Evolutionary conservation across 92 coral and sea anemone genomes (phyloP), one percentile per base, ranked within the genome.

Genomic region (Parazoanthus swiftii): DNA sequence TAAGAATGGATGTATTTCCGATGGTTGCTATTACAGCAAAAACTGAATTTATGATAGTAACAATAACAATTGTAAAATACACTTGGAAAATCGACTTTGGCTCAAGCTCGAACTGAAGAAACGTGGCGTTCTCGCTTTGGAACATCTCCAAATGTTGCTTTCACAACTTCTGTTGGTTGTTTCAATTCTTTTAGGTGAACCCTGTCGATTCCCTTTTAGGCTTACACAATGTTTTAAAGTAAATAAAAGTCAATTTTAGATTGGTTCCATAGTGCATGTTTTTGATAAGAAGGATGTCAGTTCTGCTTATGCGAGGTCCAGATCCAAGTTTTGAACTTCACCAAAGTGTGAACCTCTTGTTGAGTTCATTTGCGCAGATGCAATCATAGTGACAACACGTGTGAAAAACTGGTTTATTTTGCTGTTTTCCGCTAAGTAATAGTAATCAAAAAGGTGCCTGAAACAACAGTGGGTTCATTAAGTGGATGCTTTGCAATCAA

Each of bases 321-420:
- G 66, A 39, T 39, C 42, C 42, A 39, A 4, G 4, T 39, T 39
- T 2, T 58, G 5, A 58, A 58, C 66, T 58, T 15, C 16, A 15
- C 20, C 23, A 58, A 58, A 58, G 9, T 58, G 66, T 4, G 23
- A 35, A 48, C 51, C 10, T 1, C 1, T 48, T 48, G 11, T 11
- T 48, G 51, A 48, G 23, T 73, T 73, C 77, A 73, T 73, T 73
- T 73, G 21, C 44, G 8, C 77, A 73, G 77, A 44, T 73, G 77
- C 39, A 35, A 73, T 29, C 2, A 73, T 20, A 73, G 39, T 73
- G 77, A 73, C 42, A 73, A 73, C 39, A 21, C 14, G 38, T 72
- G 14, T 29, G 33, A 72, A 72, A 29, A 25, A 13, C 35, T 73
- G 6, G 35, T 10, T 73, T 73, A 4, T 23, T 73, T 73, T 33